Base-by-base conservation (phyloP, 1,140 invertebrate species). In the Zaprionus davidi region DNA sequence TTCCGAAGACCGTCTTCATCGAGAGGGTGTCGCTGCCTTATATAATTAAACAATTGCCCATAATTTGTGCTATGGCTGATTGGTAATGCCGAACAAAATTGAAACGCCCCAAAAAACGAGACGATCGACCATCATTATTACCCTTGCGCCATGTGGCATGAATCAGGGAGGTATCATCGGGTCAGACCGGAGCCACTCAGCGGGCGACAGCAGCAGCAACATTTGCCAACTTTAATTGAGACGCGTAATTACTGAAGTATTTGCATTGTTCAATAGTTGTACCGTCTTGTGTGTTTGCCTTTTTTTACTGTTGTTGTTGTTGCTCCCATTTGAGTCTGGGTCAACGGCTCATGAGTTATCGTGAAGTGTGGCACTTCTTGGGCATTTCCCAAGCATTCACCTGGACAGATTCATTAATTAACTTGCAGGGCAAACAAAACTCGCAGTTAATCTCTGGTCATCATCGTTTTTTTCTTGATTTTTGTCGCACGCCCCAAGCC, bases 1-100 rank as follows among this genome's bases (percentile, higher is more conserved):
- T 26, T 41, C 15, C 57, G 56, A 56, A 58, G 67, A 74, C 31
- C 70, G 51, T 34, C 70, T 46, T 38, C 57, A 58, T 62, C 56
- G 76, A 72, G 72, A 69, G 79, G 64, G 73, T 76, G 78, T 75
- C 73, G 74, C 76, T 86, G 82, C 79, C 68, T 72, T 75, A 78
- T 75, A 75, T 88, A 87, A 88, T 88, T 80, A 88, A 87, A 87
- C 80, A 87, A 87, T 87, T 87, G 84, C 70, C 83, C 63, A 88
- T 88, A 83, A 87, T 87, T 87, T 88, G 67, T 74, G 84, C 53
- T 51, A 69, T 67, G 81, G 74, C 59, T 87, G 84, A 88, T 87
- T 83, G 81, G 72, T 71, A 82, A 79, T 64, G 75, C 59, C 38
- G 46, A 68, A 76, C 63, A 68, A 76, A 82, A 83, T 72, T 72